phyloP scores from a whole-genome alignment of 2,113 vertebrate genomes.

The Plestiodon gilberti region DNA sequence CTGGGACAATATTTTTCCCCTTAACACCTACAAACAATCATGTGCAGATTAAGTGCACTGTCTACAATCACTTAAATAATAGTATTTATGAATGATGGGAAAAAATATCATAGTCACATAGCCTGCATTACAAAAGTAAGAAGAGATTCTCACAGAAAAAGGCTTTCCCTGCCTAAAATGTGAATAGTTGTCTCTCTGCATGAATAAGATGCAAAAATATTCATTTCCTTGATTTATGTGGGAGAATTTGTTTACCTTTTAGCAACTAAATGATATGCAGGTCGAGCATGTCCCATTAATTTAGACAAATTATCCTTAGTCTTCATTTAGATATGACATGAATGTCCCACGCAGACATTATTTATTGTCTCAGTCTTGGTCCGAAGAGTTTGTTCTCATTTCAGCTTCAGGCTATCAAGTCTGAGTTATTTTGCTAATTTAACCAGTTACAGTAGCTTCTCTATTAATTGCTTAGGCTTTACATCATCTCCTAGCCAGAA shows the following conservation, averaged over 20 bases:
- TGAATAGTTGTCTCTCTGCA: neutral
- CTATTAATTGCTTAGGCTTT: slow-evolving; percentile 31
- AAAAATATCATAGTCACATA: neutral
- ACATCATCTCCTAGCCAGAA: slow-evolving; percentile 36
- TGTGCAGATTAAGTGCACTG: neutral
- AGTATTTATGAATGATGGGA: neutral
- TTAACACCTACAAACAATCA: neutral
- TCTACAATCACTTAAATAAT: neutral
- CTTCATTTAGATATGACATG: slow-evolving; percentile 35
- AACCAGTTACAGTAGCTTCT: slow-evolving; percentile 42
- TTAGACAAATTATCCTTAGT: slow-evolving; percentile 35
- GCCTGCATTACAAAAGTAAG: neutral
- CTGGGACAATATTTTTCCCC: neutral
- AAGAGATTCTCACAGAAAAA: neutral
- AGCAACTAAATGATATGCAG: slow-evolving; percentile 33
- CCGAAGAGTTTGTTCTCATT: slow-evolving; percentile 38
- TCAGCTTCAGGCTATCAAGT: slow-evolving; percentile 36
- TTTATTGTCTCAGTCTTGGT: slow-evolving; percentile 48
- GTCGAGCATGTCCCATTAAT: slow-evolving; percentile 43
- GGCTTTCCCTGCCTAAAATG: neutral
- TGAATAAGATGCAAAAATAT: slow-evolving; percentile 1
- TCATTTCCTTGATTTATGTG: slow-evolving; percentile 17
- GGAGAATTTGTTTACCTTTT: slow-evolving; percentile 43
- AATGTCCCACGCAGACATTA: slow-evolving; percentile 11
- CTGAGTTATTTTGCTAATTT: slow-evolving; percentile 54